Conservation (phyloP, 2,113 vertebrate genomes). For the Myiopsitta monachus region DNA sequence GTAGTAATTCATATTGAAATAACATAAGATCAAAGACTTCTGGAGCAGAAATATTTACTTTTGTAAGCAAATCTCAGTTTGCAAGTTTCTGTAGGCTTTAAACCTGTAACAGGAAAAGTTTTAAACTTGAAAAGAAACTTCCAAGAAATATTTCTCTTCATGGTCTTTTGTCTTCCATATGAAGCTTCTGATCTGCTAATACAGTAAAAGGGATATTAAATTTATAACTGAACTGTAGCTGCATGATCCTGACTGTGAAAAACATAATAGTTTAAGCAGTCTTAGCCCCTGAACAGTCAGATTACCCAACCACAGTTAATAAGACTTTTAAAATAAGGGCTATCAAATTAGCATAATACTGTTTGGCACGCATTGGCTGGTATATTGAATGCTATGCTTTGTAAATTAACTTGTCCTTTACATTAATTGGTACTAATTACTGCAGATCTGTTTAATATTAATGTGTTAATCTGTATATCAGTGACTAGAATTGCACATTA, state of each 20-base stretch:
- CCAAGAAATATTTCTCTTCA: neutral
- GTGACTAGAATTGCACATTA: conserved; percentile 8
- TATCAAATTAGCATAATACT: neutral
- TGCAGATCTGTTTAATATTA: conserved; percentile 43
- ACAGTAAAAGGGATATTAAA: neutral
- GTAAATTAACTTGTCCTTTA: conserved; percentile 56
- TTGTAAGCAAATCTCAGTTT: neutral
- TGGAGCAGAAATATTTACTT: neutral
- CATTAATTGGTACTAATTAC: conserved; percentile 52
- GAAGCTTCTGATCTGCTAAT: neutral
- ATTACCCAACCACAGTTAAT: neutral
- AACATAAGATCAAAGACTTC: neutral
- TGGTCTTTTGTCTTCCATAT: neutral
- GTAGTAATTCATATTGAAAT: neutral
- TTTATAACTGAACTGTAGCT: neutral
- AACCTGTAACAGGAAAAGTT: neutral
- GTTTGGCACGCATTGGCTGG: neutral
- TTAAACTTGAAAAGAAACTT: neutral
- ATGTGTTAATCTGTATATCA: conserved; percentile 45
- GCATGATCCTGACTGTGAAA: neutral
- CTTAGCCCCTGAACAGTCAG: neutral
- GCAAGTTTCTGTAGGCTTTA: neutral
- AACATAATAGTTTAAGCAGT: neutral
- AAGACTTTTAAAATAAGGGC: neutral
- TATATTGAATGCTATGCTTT: conserved; percentile 18